Percentiles rank a stretch among this genome's conserved stretches.
Evolutionary conservation across 2,113 vertebrate species (phyloP).

Genomic region (Pluvianellus socialis): DNA sequence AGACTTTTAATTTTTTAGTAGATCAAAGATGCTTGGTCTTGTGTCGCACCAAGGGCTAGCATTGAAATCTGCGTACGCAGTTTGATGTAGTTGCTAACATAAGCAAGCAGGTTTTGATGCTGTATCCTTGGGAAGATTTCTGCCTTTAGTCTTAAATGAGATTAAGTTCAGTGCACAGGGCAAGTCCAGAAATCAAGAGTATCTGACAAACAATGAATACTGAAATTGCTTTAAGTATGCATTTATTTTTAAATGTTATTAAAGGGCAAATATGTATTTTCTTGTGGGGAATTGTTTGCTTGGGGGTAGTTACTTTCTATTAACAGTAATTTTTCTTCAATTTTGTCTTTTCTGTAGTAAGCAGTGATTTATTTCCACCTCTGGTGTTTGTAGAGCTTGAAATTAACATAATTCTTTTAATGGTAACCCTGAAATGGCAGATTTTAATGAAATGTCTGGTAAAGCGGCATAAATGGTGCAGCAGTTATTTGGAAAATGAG

Average conservation of each 20-base stretch:
- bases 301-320: neutral
- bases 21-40: neutral
- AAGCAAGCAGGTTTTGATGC: neutral
- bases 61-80: neutral
- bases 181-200: neutral
- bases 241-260: neutral
- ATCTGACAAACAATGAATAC: neutral
- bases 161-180: neutral
- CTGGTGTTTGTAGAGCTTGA: neutral
- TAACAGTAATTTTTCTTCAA: neutral
- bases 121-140: neutral
- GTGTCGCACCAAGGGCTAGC: neutral
- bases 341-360: neutral
- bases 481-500: neutral
- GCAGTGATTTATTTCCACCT: neutral
- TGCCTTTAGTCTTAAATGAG: neutral
- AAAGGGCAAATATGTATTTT: neutral
- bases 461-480: neutral
- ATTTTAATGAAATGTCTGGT: neutral
- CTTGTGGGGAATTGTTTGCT: neutral
- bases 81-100: neutral
- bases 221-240: neutral
- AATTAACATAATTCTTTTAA: neutral
- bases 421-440: neutral
- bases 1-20: neutral